A percentile compares a stretch with the other conserved stretches of the same genome.
Conservation (phyloP, 1,140 invertebrate genomes). For the Platyscapa corneri region DNA sequence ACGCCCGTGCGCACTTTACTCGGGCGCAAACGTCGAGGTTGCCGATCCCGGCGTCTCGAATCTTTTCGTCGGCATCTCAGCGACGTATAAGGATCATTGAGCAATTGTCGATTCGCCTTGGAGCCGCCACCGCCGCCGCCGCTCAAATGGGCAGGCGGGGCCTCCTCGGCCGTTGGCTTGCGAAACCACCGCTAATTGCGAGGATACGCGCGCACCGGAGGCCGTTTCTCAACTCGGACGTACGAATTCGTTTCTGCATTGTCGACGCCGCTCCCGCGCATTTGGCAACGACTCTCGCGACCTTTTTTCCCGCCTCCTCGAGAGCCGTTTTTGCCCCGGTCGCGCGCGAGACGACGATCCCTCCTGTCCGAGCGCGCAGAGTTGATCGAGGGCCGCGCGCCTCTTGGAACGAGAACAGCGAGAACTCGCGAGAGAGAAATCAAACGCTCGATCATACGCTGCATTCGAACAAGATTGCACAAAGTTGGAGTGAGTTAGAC, state of each 20-base stretch:
- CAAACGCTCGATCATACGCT: neutral
- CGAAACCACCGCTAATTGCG: constrained; percentile 46
- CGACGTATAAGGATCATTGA: neutral
- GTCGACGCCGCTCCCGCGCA: neutral
- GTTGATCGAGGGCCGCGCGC: neutral
- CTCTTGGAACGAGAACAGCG: neutral
- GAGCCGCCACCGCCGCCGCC: neutral
- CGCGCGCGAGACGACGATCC: neutral
- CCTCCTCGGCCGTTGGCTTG: neutral
- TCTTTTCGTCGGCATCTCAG: neutral
- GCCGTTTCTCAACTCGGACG: neutral
- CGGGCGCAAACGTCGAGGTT: neutral
- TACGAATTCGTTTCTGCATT: neutral
- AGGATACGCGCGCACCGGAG: constrained; percentile 17
- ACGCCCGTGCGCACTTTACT: neutral
- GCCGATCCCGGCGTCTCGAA: neutral
- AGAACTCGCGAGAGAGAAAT: neutral
- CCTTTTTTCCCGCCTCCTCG: neutral
- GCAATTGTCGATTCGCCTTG: constrained; percentile 7
- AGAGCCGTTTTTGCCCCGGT: neutral
- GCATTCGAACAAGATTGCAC: neutral
- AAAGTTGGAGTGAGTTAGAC: constrained; percentile 7
- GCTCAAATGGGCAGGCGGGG: too few relatives aligned
- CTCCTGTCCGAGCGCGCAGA: neutral
- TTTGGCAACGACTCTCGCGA: neutral